A percentile compares a stretch with the other conserved stretches of the same genome.
Evolutionary conservation across 2,888 invertebrate genomes (phyloP).

Genomic region (Cremastinae sp.): DNA sequence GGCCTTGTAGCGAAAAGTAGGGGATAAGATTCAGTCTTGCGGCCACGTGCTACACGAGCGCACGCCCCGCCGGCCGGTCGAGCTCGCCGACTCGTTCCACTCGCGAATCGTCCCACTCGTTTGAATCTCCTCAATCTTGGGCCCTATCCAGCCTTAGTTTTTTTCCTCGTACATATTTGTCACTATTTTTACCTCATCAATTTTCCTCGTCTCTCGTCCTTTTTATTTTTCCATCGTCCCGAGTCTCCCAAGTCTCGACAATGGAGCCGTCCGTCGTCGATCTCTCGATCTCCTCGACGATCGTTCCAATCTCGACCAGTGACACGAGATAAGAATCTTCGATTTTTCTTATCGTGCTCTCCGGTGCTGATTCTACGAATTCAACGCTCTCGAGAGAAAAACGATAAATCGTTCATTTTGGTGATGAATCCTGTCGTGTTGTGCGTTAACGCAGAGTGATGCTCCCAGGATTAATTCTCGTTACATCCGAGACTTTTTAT

Average conservation of each 20-base stretch:
- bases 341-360: neutral
- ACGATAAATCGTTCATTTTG: no score
- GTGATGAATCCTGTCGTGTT: no score
- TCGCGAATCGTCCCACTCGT: slow-evolving; percentile 65
- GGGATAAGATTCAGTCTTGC: slow-evolving; percentile 77
- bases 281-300: neutral
- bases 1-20: slow-evolving; percentile 71
- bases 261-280: no score
- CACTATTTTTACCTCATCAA: slow-evolving; percentile 11
- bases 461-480: slow-evolving; percentile 15
- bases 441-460: slow-evolving; percentile 2
- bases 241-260: neutral
- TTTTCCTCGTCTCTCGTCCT: slow-evolving; percentile 38
- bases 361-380: neutral
- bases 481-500: neutral
- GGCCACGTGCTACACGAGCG: slow-evolving; percentile 79
- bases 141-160: neutral
- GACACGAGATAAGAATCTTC: slow-evolving; percentile 13
- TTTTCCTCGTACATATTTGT: slow-evolving; percentile 19
- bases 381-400: neutral
- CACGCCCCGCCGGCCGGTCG: slow-evolving; percentile 78
- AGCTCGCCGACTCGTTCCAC: slow-evolving; percentile 63
- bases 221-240: slow-evolving; percentile 17
- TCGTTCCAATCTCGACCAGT: slow-evolving; percentile 23
- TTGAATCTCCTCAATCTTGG: slow-evolving; percentile 45